These are phyloP conservation scores for Agapostemon virescens DNA, from an alignment of 2,888 invertebrate genomes.

Conservation along the genomic window DNA sequence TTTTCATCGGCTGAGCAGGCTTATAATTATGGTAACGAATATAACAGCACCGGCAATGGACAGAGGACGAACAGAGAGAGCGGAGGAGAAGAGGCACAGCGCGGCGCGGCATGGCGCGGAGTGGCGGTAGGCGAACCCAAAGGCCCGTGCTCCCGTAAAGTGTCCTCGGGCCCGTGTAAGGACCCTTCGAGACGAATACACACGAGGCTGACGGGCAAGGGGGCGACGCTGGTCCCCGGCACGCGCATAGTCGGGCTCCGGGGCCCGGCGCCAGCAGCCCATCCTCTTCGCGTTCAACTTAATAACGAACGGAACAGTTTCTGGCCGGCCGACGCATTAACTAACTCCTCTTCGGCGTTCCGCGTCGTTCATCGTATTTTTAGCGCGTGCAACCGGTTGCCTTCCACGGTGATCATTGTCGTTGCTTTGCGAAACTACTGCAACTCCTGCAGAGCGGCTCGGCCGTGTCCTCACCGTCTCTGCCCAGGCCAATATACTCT, in stretches of 20 bases:
- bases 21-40: slow-evolving; percentile 40
- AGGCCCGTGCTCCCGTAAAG: slow-evolving; percentile 20
- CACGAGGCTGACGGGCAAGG: slow-evolving; percentile 21
- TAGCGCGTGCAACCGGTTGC: slow-evolving; percentile 79
- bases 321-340: slow-evolving; percentile 69
- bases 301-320: slow-evolving; percentile 69
- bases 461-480: slow-evolving; percentile 15
- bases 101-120: neutral
- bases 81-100: too few species aligned
- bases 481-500: slow-evolving; percentile 31
- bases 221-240: slow-evolving; percentile 24
- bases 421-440: slow-evolving; percentile 74
- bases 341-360: slow-evolving; percentile 67
- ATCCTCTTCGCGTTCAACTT: slow-evolving; percentile 31
- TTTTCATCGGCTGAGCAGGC: slow-evolving; percentile 31
- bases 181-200: slow-evolving; percentile 23
- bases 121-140: neutral
- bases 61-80: neutral
- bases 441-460: slow-evolving; percentile 59
- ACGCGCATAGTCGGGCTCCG: slow-evolving; percentile 26
- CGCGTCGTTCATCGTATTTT: slow-evolving; percentile 72
- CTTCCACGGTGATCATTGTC: slow-evolving; percentile 77
- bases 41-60: slow-evolving; percentile 8
- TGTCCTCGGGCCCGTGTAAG: slow-evolving; percentile 24
- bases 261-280: slow-evolving; percentile 35